Base-by-base conservation (phyloP, 2,888 invertebrate species). In the Agrilus cyanescens region DNA sequence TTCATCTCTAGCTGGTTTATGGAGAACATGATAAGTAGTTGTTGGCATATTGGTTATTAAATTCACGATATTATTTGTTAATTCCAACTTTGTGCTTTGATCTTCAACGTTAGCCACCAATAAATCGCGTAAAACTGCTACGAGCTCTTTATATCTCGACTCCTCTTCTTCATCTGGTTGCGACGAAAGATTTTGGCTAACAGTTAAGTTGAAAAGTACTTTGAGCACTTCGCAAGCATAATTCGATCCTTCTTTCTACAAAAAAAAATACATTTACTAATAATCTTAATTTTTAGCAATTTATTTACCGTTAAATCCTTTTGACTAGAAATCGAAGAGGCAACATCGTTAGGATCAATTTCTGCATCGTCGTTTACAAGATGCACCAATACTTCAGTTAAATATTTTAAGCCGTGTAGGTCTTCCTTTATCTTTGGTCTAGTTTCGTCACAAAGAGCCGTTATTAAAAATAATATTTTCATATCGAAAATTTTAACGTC, bases 381-480 rank as follows among this genome's bases (percentile, higher is more conserved):
- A 43, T 76, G 72, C 56, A 81, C 78, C 40, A 88, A 66, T 53
- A 78, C 75, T 57, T 80, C 76, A 29, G 76, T 78, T 47, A 88
- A 69, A 58, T 78, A 76, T 38, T 73, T 73, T 55, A 84, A 71
- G 2, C 85, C 85, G 59, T 82, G 76, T 16, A 83, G 66, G 52
- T 85, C 77, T 56, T 75, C 71, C 50, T 76, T 78, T 1, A 87
- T 72, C 56, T 75, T 74, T 13, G 67, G 63, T 50, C 82, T 76
- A 18, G 82, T 76, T 40, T 82, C 75, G 37, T 76, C 71, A 62
- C 84, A 82, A 32, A 93, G 64, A 4, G 91, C 93, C 15, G 94
- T 91, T 41, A 93, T 71, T 40, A 96, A 74, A 65, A 95, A 95
- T 41, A 95, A 65, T 42, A 94, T 70, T 64, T 88, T 84, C 75